phyloP scores from a whole-genome alignment of 2,888 invertebrate species.

The Norana najaformis region DNA sequence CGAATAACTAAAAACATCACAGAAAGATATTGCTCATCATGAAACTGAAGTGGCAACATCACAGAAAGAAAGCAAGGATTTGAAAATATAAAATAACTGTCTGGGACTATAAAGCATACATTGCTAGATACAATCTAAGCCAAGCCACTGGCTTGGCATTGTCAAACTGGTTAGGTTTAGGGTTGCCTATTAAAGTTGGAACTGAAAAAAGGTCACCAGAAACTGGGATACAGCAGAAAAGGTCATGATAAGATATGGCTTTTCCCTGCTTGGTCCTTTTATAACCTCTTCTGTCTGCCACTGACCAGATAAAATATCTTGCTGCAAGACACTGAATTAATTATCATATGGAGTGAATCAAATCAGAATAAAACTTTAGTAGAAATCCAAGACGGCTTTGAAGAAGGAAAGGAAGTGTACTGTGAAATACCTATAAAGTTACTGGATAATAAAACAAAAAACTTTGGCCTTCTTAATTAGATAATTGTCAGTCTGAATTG shows the following conservation, averaged over 20 bases:
- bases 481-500: background rate
- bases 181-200: no score
- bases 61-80: no score
- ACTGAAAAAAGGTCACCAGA: no score
- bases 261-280: background rate
- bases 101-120: no score
- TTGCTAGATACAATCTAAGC: no score
- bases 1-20: constrained; percentile 29
- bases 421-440: background rate
- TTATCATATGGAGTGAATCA: background rate
- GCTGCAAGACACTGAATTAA: no score
- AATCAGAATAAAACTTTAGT: background rate
- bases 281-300: background rate
- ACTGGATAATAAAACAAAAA: background rate
- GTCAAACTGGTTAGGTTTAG: no score
- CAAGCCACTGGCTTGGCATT: no score
- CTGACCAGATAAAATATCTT: no score
- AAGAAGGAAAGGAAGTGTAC: background rate
- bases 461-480: no score
- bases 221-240: background rate
- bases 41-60: background rate
- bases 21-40: background rate
- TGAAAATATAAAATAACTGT: no score
- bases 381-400: no score
- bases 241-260: background rate